phyloP scores from a whole-genome alignment of 64 coral and sea anemone species.

The Montipora efflorescens region DNA sequence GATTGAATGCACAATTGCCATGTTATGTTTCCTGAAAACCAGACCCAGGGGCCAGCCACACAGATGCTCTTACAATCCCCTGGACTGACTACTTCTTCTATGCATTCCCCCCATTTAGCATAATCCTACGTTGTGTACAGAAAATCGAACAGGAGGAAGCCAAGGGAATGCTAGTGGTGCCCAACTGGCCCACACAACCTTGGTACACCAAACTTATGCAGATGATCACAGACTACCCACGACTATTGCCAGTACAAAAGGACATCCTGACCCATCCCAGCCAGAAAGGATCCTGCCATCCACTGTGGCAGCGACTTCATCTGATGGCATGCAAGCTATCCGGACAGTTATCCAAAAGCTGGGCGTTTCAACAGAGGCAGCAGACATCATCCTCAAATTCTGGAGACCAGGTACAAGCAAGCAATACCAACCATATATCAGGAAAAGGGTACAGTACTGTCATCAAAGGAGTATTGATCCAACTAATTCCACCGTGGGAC shows the following conservation, averaged over 20 bases:
- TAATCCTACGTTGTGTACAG: conserved; percentile 4
- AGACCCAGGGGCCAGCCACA: conserved; percentile 18
- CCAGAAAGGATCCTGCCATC: neutral
- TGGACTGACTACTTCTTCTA: conserved; percentile 22
- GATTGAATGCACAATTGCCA: neutral
- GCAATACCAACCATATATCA: neutral
- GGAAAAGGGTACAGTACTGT: neutral
- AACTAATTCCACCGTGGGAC: neutral
- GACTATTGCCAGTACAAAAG: neutral
- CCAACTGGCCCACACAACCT: conserved; percentile 47
- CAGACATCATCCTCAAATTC: neutral
- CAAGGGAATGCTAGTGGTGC: conserved; percentile 16
- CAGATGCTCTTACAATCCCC: conserved; percentile 9
- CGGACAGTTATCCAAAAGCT: neutral
- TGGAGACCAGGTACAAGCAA: neutral
- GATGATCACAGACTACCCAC: conserved; percentile 3
- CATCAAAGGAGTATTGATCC: neutral
- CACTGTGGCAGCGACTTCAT: neutral
- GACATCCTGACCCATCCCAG: neutral
- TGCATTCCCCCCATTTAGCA: conserved; percentile 49
- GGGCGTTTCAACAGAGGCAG: neutral
- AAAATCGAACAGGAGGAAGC: conserved; percentile 57
- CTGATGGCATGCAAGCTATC: conserved; percentile 60
- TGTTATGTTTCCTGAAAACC: conserved; percentile 79
- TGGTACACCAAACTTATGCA: conserved; percentile 21